Conservation (phyloP, 2,888 invertebrate species). For the Zaprionus bogoriensis region DNA sequence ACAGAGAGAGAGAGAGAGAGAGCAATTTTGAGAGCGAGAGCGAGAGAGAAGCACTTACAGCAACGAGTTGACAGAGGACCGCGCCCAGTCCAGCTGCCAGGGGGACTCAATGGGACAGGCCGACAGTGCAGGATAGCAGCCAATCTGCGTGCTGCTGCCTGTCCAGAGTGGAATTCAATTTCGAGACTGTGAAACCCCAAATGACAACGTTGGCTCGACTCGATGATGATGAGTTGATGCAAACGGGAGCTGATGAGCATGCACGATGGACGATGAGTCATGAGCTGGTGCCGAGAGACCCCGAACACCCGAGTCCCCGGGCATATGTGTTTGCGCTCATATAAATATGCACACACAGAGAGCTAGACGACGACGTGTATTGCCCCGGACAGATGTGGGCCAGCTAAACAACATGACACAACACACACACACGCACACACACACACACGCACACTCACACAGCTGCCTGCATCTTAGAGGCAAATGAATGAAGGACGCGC, state of each 20-base stretch:
- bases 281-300: constrained; percentile 17
- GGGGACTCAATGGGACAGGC: neutral
- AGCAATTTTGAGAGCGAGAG: neutral
- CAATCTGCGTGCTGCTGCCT: constrained; percentile 20
- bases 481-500: constrained; percentile 51
- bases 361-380: too few relatives aligned
- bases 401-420: constrained; percentile 39
- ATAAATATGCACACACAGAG: constrained; percentile 10
- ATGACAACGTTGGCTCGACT: constrained; percentile 40
- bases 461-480: constrained; percentile 49
- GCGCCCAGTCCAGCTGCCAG: constrained; percentile 11
- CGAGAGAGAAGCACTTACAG: neutral
- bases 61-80: constrained; percentile 38
- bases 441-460: constrained; percentile 1
- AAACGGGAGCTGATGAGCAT: constrained; percentile 8
- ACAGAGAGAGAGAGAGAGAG: neutral
- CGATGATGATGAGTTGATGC: constrained; percentile 11
- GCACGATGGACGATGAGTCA: constrained; percentile 34
- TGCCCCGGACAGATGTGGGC: constrained; percentile 41
- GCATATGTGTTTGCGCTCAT: neutral
- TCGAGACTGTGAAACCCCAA: constrained; percentile 42
- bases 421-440: constrained; percentile 11
- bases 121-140: constrained; percentile 4
- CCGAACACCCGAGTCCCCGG: neutral
- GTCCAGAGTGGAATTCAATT: constrained; percentile 63